These are phyloP conservation scores for Lasiurus borealis DNA, from an alignment of 2,113 vertebrate species.

Conservation along the genomic window DNA sequence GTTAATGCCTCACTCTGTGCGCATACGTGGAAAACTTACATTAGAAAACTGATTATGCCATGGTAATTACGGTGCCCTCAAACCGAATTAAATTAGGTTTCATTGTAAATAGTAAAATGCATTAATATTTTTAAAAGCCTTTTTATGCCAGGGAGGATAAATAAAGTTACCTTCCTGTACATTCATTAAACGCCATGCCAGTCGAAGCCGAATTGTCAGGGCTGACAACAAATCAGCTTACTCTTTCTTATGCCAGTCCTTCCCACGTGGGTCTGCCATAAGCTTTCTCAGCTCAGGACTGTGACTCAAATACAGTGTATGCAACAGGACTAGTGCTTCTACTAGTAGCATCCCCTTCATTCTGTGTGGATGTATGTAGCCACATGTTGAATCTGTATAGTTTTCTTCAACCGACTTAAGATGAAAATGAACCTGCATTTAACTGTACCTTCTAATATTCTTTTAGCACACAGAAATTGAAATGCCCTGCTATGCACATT, in stretches of 20 bases:
- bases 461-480: not conserved
- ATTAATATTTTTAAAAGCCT: conserved; percentile 78
- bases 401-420: not conserved
- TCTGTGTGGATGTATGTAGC: not conserved
- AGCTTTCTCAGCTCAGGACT: not conserved
- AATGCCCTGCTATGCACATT: not conserved
- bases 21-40: conserved; percentile 53
- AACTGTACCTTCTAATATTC: not conserved
- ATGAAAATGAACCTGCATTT: not conserved
- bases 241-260: not conserved
- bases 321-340: conserved; percentile 19
- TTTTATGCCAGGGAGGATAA: conserved; percentile 71
- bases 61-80: conserved; percentile 72
- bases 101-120: conserved; percentile 78
- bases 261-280: conserved; percentile 2
- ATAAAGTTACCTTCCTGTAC: conserved; percentile 63
- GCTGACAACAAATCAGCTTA: conserved; percentile 54
- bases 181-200: conserved; percentile 61
- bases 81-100: conserved; percentile 76
- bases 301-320: not conserved
- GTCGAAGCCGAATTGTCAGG: not conserved
- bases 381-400: not conserved
- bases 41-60: conserved; percentile 75
- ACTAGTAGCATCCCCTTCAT: not conserved
- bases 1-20: conserved; percentile 51